Evolutionary conservation across 2,113 vertebrate genomes (phyloP).

Genomic region (Panthera leo): DNA sequence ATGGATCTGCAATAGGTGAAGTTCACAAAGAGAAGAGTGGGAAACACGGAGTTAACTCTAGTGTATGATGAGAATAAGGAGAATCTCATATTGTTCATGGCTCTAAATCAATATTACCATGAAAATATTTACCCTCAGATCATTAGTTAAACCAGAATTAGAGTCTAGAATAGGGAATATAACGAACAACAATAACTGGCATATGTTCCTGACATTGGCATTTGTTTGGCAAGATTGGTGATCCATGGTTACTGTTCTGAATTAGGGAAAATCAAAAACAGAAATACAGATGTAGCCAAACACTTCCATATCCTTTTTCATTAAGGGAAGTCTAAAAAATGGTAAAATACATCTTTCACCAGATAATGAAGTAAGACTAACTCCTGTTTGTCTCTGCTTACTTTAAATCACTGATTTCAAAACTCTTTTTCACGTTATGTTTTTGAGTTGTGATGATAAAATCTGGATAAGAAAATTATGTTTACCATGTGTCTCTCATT

Average conservation of each 20-base stretch:
- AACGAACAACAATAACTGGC: slow-evolving; percentile 21
- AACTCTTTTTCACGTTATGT: background rate
- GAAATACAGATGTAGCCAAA: slow-evolving; percentile 51
- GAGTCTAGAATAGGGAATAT: background rate
- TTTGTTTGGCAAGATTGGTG: slow-evolving; percentile 61
- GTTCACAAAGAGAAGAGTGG: background rate
- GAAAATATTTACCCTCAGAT: slow-evolving; percentile 42
- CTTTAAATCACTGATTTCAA: slow-evolving; percentile 21
- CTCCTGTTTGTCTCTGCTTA: background rate
- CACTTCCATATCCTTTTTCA: slow-evolving; percentile 34
- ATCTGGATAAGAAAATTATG: slow-evolving; percentile 46
- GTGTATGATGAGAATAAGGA: background rate
- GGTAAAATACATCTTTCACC: background rate
- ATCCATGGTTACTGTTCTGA: slow-evolving; percentile 47
- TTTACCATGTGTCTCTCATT: slow-evolving; percentile 24
- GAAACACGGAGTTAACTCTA: background rate
- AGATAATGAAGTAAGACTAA: slow-evolving; percentile 30
- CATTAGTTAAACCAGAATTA: background rate
- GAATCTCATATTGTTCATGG: slow-evolving; percentile 4
- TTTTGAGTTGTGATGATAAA: slow-evolving; percentile 41
- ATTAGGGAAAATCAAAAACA: slow-evolving; percentile 70
- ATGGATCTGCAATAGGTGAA: background rate
- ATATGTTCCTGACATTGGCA: slow-evolving; percentile 25
- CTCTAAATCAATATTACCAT: slow-evolving; percentile 2
- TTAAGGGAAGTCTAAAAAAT: slow-evolving; percentile 42